A percentile compares a stretch with the other conserved stretches of the same genome.
Evolutionary conservation across 2,113 vertebrate species (phyloP).

Genomic region (Microcebus tavaratra): DNA sequence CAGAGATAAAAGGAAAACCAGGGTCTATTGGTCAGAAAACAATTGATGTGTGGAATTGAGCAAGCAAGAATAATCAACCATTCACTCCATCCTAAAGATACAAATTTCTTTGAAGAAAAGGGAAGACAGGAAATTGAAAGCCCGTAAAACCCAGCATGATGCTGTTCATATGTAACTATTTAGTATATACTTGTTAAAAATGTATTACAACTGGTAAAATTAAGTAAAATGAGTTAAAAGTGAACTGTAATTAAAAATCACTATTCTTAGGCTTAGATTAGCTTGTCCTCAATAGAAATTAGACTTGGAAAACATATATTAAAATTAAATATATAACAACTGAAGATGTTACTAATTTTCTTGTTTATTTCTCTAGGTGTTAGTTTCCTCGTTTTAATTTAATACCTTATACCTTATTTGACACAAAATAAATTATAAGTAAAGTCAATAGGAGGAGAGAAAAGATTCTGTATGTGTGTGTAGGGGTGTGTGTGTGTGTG

Average conservation of each 20-base stretch:
- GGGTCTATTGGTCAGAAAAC: background rate
- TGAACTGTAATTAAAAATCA: background rate
- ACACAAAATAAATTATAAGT: background rate
- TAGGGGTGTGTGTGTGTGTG: no score
- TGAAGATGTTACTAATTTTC: background rate
- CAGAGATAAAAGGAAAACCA: background rate
- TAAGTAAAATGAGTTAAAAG: background rate
- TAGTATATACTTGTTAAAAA: background rate
- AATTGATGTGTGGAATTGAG: background rate
- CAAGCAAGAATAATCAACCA: background rate
- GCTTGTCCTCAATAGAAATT: background rate
- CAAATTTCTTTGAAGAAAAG: background rate
- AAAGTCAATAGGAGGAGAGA: background rate
- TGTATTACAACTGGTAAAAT: background rate
- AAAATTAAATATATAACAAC: background rate
- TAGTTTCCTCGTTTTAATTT: background rate
- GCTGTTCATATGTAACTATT: background rate
- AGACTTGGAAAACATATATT: background rate
- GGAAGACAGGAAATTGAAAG: background rate
- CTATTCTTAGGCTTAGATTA: background rate
- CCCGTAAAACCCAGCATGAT: background rate
- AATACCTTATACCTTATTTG: background rate
- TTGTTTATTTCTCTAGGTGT: background rate
- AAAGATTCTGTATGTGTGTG: background rate
- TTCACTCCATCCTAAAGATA: background rate